phyloP scores from a whole-genome alignment of 2,113 vertebrate species.

The Dolichotis patagonum region DNA sequence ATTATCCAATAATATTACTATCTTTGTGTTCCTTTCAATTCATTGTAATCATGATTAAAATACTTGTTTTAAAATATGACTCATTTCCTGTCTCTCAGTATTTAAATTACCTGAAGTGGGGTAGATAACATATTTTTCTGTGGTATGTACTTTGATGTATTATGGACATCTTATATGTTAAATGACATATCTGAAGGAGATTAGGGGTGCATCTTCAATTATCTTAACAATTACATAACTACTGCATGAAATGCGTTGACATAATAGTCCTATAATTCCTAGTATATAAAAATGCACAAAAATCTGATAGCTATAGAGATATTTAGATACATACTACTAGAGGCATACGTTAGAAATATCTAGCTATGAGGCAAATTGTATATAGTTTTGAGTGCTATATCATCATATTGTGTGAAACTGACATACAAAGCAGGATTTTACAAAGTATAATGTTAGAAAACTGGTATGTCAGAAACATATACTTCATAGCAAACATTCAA shows the following conservation, averaged over 20 bases:
- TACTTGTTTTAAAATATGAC: background rate
- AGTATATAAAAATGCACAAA: background rate
- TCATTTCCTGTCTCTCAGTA: background rate
- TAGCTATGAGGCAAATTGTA: background rate
- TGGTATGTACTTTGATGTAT: background rate
- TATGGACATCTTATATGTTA: background rate
- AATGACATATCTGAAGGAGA: background rate
- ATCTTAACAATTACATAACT: constrained; percentile 10
- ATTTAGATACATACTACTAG: background rate
- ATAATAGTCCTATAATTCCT: background rate
- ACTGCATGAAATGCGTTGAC: background rate
- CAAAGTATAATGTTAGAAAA: background rate
- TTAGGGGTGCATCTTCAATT: background rate
- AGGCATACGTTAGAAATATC: background rate
- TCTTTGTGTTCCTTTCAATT: background rate
- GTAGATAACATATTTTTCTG: background rate
- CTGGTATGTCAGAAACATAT: background rate
- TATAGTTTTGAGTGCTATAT: background rate
- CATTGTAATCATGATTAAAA: background rate
- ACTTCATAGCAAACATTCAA: background rate
- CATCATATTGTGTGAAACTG: background rate
- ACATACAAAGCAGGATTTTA: background rate
- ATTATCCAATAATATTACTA: background rate
- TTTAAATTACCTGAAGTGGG: background rate
- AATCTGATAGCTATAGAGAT: background rate